phyloP scores from a whole-genome alignment of 1,140 invertebrate species.

The silkworm (Bombyx mori) region ASM3026992v2 NC_085108.1:5438001-5438500 shows the following conservation, averaged over 20 bases:
- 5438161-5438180: too few relatives aligned
- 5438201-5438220: too few relatives aligned
- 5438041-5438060: not conserved
- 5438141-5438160: too few relatives aligned
- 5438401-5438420: conserved; percentile 27
- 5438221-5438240: too few relatives aligned
- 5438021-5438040: conserved; percentile 1
- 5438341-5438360: conserved; percentile 23
- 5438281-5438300: conserved; percentile 18
- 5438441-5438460: conserved; percentile 5
- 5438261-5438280: conserved; percentile 27
- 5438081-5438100: too few relatives aligned
- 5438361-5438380: conserved; percentile 27
- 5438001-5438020: conserved; percentile 28
- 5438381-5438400: conserved; percentile 16
- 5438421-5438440: conserved; percentile 29
- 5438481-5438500: conserved; percentile 17
- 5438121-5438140: too few relatives aligned
- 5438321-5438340: conserved; percentile 22
- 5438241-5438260: too few relatives aligned
- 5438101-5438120: too few relatives aligned
- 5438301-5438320: conserved; percentile 13
- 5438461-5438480: conserved; percentile 7
- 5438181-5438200: too few relatives aligned
- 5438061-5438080: too few relatives aligned